A percentile compares a stretch with the other conserved stretches of the same genome.
Conservation (phyloP, 2,113 vertebrate genomes). For the Marcusenius ussheri region DNA sequence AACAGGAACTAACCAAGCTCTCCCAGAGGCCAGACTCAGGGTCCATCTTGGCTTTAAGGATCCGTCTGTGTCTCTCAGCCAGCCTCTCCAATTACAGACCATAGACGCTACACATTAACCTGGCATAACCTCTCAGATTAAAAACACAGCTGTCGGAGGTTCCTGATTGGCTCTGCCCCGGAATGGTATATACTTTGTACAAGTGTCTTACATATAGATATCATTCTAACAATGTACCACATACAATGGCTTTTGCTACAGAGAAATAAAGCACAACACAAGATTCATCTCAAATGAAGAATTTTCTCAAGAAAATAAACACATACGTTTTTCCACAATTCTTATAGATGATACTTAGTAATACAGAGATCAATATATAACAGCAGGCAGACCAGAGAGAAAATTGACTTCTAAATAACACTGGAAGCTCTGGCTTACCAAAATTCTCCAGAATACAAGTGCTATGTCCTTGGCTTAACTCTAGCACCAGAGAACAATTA, state of each 20-base stretch:
- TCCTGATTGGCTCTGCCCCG: not conserved
- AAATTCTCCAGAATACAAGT: not conserved
- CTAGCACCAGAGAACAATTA: not conserved
- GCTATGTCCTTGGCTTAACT: not conserved
- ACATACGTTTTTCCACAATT: not conserved
- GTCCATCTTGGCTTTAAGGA: not conserved
- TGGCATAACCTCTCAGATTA: not conserved
- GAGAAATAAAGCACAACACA: not conserved
- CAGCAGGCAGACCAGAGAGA: not conserved
- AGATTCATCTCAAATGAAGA: not conserved
- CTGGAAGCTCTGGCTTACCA: not conserved
- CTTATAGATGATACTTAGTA: not conserved
- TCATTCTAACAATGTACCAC: not conserved
- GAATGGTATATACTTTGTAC: not conserved
- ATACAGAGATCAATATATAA: not conserved
- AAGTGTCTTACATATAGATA: not conserved
- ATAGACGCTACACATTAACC: not conserved
- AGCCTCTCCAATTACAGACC: conserved; percentile 6
- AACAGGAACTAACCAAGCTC: not conserved
- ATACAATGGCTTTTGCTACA: not conserved
- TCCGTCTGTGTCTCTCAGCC: not conserved
- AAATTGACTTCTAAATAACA: not conserved
- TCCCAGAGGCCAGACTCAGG: not conserved
- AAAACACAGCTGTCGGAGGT: not conserved
- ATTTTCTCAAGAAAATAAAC: not conserved